Base-by-base conservation (phyloP, 1,140 invertebrate genomes). In the Stegodyphus mimosarum region DNA sequence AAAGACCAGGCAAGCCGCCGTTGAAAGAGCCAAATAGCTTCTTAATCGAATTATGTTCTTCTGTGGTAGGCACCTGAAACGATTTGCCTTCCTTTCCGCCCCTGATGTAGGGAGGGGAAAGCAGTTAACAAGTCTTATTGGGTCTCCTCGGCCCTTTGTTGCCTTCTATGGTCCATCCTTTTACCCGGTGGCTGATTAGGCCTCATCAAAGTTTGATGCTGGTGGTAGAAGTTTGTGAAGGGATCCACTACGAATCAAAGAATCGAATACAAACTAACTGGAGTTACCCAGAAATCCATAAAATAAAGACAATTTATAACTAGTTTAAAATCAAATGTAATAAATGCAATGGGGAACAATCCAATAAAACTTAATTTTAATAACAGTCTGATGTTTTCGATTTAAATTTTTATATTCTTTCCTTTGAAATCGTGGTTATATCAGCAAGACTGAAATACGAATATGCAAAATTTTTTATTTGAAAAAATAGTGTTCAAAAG, bases 61-160 rank as follows among this genome's bases (percentile, higher is more conserved):
- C 33, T 33, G 33, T 33, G 33, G 33, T 33, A 11, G 51, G 53
- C 69, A 71, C 78, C 78, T 63, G 78, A 72, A 80, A 72, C 78
- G 78, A 80, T 80, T 80, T 69, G 75, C 75, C 50, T 51, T 53
- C 51, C 51, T n/a, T n/a, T 50, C 67, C 33, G n/a, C 64, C 52
- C 64, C 13, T 11, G 11, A 7, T 52, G 77, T 6, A 6, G n/a
- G 80, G 10, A 67, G 81, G 81, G 79, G n/a, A 48, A 51, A 48
- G 50, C 81, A 83, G 81, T 83, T 83, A 83, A 83, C 81, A 83
- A 83, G 81, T 83, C 81, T 83, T 83, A 83, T 83, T 83, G 64
- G 81, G 60, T 75, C 81, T 75, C 81, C 50, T 74, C 81, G 81
- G 81, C 81, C 81, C 81, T 83, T 83, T 83, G 81, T 83, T 83